Percentiles rank a stretch among this genome's conserved stretches.
Conservation (phyloP, 92 coral and sea anemone species). For the Porites cylindrica region DNA sequence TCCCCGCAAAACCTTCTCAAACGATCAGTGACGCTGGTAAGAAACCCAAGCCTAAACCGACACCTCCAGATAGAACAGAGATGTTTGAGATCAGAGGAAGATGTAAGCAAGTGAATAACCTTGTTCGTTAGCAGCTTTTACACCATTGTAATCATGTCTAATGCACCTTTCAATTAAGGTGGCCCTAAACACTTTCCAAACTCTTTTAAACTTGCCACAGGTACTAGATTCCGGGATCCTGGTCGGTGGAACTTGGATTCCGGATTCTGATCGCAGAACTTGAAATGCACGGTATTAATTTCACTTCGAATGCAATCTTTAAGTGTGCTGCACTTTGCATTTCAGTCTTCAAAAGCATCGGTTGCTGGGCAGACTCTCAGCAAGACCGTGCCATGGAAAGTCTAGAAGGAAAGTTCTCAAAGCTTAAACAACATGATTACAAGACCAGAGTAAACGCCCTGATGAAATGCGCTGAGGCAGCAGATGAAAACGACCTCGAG, state of each 20-base stretch:
- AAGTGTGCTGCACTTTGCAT: too few species aligned
- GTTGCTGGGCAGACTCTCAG: slow-evolving; percentile 92
- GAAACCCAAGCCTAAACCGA: slow-evolving; percentile 35
- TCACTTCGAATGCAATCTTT: not conserved
- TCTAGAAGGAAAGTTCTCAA: slow-evolving; percentile 85
- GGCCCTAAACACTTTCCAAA: too few species aligned
- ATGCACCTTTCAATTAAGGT: too few species aligned
- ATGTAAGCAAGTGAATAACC: slow-evolving; percentile 44
- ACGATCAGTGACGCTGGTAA: slow-evolving; percentile 10
- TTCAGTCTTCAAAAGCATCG: slow-evolving; percentile 92
- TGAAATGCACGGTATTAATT: not conserved
- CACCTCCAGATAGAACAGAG: slow-evolving; percentile 74
- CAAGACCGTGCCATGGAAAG: slow-evolving; percentile 66
- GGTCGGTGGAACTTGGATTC: too few species aligned
- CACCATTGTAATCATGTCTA: too few species aligned
- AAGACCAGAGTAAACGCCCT: slow-evolving; percentile 89
- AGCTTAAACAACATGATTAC: slow-evolving; percentile 84
- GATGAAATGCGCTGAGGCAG: slow-evolving; percentile 97
- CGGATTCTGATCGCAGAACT: too few species aligned
- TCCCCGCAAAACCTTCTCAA: not conserved
- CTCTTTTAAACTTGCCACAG: too few species aligned
- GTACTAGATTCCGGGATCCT: too few species aligned
- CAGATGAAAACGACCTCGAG: slow-evolving; percentile 75
- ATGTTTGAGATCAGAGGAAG: slow-evolving; percentile 60
- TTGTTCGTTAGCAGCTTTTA: not conserved